Base-by-base conservation (phyloP, 2,888 invertebrate genomes). In the Allacma fusca region DNA sequence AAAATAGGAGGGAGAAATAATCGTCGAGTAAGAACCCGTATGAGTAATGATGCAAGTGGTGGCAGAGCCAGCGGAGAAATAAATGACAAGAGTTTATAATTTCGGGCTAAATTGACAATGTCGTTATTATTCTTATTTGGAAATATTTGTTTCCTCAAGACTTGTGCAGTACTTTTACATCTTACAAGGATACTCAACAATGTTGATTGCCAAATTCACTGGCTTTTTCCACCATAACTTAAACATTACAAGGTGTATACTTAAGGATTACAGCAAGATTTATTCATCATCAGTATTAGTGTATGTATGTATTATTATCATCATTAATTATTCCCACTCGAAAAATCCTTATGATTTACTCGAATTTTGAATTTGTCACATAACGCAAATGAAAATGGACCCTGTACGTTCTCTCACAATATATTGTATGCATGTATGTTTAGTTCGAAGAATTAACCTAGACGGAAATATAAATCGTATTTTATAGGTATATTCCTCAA, bases 351-450 rank as follows among this genome's bases (percentile, higher is more conserved):
- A 70, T 23, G n/a, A 44, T 43, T 23, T 21, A 24, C 34, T 70
- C 70, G 43, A 67, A 67, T 67, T 29, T 67, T 67, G 16, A 34
- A 28, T 73, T 59, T 29, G 21, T 21, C 59, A 76, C 44, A 72
- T 73, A 77, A 79, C 75, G 67, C 68, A 78, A 50, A 75, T 76
- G 65, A 75, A 81, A 76, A 76, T 81, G 81, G 81, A 81, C 81
- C 81, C 81, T 81, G 81, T 81, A 77, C 64, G 69, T 76, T 81
- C 62, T 72, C 72, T 77, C 71, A 65, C 73, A 73, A 73, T 62
- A 40, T 34, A 29, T 62, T 73, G 50, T 50, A 16, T 50, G 9
- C 4, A 9, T 34, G 9, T 7, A 34, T n/a, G n/a, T n/a, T n/a
- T 34, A 50, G 50, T 50, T 50, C 9, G 9, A 50, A 19, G 50